Base-by-base conservation (phyloP, 1,140 invertebrate genomes). In the Zaprionus ornatus region DNA sequence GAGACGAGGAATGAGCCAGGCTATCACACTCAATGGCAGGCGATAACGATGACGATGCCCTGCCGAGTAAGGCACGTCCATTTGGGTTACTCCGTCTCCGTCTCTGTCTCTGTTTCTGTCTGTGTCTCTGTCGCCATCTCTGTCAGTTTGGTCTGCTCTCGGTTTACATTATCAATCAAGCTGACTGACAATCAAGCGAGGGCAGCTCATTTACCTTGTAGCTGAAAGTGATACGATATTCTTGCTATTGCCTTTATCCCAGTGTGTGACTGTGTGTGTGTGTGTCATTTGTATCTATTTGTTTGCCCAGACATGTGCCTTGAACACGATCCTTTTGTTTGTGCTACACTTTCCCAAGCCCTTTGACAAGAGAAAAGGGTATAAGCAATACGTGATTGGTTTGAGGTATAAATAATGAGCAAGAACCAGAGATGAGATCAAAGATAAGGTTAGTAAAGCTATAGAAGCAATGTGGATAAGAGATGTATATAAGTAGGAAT, bases 141-240 rank as follows among this genome's bases (percentile, higher is more conserved):
- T 17, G 40, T 45, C n/a, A 45, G n/a, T 37, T 25, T 60, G 68
- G 69, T 35, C 83, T 74, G 45, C 85, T 88, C 76, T 88, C 76
- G 56, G 86, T 75, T 90, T 90, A 90, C 85, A 85, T 90, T 90
- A 90, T 90, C 85, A 90, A 90, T 90, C 85, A 90, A 85, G 70
- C 75, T 54, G 79, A 82, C 81, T 82, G 85, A 88, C 85, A 88
- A 88, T 90, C 79, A 77, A 73, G 32, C 17, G 59, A 57, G 45
- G 32, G 50, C 63, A 48, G 61, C 62, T 68, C 62, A 86, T 68
- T 84, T 88, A 88, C 84, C 84, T 80, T 66, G 40, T 23, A 72
- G 67, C 48, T 77, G 82, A 77, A 74, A 80, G 57, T 57, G 77
- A 84, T 79, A 83, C 74, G 86, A 40, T 57, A 57, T 74, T 50